phyloP scores from a whole-genome alignment of 2,113 vertebrate species.

The Mormyrus iriodes region DNA sequence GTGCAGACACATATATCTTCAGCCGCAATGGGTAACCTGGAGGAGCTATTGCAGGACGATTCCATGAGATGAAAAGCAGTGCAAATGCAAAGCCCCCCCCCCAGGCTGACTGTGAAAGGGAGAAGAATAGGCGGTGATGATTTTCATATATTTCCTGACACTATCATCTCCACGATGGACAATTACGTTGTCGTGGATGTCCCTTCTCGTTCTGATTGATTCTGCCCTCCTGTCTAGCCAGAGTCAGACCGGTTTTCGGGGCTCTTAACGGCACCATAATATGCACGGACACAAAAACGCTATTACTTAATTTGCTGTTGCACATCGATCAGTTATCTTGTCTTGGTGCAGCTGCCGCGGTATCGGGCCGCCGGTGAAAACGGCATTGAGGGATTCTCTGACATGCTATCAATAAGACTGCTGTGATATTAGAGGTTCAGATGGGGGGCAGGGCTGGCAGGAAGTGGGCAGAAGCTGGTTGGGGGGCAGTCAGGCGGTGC shows the following conservation, averaged over 20 bases:
- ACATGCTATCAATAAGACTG: slow-evolving; percentile 40
- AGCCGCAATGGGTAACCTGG: not conserved
- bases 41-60: not conserved
- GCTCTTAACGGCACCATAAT: slow-evolving; percentile 64
- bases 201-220: slow-evolving; percentile 52
- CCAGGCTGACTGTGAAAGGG: not conserved
- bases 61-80: not conserved
- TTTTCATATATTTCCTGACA: slow-evolving; percentile 45
- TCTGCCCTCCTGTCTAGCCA: slow-evolving; percentile 44
- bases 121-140: slow-evolving; percentile 14
- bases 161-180: slow-evolving; percentile 45
- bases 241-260: slow-evolving; percentile 43
- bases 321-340: slow-evolving; percentile 61
- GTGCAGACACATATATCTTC: not conserved
- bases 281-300: slow-evolving; percentile 55
- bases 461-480: slow-evolving; percentile 14
- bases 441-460: slow-evolving; percentile 31
- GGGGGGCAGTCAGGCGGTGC: not conserved
- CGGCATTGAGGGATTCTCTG: slow-evolving; percentile 37
- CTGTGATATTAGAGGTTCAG: slow-evolving; percentile 33
- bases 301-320: slow-evolving; percentile 66
- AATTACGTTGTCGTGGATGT: slow-evolving; percentile 47
- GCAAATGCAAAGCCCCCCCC: not conserved
- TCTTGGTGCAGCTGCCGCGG: slow-evolving; percentile 49
- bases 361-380: slow-evolving; percentile 36